These are phyloP conservation scores for Neoaliturus tenellus DNA, from an alignment of 2,888 invertebrate genomes.

Conservation along the genomic window DNA sequence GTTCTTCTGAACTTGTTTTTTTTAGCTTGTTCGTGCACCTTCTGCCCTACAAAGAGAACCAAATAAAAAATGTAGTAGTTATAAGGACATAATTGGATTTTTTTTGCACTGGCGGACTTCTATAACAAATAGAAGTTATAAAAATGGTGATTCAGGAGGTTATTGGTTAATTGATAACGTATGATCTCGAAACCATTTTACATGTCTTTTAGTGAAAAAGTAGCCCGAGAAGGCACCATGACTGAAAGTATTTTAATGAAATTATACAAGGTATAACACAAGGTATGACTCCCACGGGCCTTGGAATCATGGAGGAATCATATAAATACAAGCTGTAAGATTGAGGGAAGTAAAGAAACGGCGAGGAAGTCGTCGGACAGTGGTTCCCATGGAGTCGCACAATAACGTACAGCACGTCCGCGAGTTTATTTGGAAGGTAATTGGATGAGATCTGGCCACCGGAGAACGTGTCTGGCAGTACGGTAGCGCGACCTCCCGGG, in stretches of 20 bases:
- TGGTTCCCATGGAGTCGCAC: conserved; percentile 47
- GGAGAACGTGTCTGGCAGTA: conserved; percentile 1
- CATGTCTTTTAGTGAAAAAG: not conserved
- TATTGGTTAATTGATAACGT: not conserved
- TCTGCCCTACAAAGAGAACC: too few relatives aligned
- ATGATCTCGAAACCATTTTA: not conserved
- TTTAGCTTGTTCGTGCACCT: too few relatives aligned
- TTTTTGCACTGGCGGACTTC: not conserved
- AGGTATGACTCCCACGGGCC: not conserved
- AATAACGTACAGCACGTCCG: conserved; percentile 51
- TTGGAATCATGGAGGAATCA: not conserved
- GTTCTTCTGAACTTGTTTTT: too few relatives aligned
- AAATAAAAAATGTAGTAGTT: too few relatives aligned
- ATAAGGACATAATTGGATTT: too few relatives aligned
- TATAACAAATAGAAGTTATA: too few relatives aligned
- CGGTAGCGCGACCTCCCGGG: conserved; percentile 20
- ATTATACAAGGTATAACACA: not conserved
- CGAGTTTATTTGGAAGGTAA: conserved; percentile 49
- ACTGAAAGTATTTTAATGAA: not conserved
- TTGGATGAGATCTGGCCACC: conserved; percentile 44
- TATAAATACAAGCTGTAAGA: not conserved
- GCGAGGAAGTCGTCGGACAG: not conserved
- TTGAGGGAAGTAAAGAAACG: not conserved
- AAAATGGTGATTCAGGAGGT: not conserved
- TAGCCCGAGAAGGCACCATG: not conserved